phyloP scores from a whole-genome alignment of 2,888 invertebrate genomes.

The Polydrusus tereticollis region DNA sequence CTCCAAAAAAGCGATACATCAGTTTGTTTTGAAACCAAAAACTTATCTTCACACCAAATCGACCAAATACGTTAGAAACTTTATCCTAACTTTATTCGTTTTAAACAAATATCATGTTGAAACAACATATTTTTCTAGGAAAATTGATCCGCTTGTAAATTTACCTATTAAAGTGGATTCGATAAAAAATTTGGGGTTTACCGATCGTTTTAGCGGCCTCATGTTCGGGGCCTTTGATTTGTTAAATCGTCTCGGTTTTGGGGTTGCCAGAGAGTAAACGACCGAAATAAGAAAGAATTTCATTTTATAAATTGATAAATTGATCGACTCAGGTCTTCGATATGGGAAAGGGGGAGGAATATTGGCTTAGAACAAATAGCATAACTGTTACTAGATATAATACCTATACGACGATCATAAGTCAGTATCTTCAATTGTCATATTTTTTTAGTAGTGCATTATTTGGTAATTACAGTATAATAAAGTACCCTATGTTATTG shows the following conservation, averaged over 20 bases:
- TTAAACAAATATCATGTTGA: slow-evolving; percentile 28
- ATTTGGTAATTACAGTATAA: too few relatives aligned
- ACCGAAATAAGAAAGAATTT: slow-evolving; percentile 28
- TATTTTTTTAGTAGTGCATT: too few relatives aligned
- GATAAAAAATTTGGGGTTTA: slow-evolving; percentile 43
- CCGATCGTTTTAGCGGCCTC: slow-evolving; percentile 41
- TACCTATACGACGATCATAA: too few relatives aligned
- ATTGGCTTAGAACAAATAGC: neutral
- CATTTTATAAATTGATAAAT: slow-evolving; percentile 32
- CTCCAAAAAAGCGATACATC: too few relatives aligned
- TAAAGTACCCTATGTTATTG: too few relatives aligned
- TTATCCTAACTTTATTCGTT: too few relatives aligned
- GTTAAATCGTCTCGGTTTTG: slow-evolving; percentile 45
- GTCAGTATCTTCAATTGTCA: too few relatives aligned
- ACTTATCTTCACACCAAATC: too few relatives aligned
- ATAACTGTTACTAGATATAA: too few relatives aligned
- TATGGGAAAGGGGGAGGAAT: neutral
- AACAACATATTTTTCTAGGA: slow-evolving; percentile 27
- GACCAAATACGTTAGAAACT: too few relatives aligned
- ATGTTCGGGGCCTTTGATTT: slow-evolving; percentile 41
- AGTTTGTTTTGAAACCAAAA: too few relatives aligned
- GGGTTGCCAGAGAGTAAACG: slow-evolving; percentile 41
- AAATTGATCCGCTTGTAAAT: slow-evolving; percentile 41
- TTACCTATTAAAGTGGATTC: slow-evolving; percentile 27
- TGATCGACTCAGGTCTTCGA: neutral